Percentiles rank a stretch among this genome's conserved stretches.
Conservation (phyloP, 2,113 vertebrate genomes). For the Callopanchax toddi region DNA sequence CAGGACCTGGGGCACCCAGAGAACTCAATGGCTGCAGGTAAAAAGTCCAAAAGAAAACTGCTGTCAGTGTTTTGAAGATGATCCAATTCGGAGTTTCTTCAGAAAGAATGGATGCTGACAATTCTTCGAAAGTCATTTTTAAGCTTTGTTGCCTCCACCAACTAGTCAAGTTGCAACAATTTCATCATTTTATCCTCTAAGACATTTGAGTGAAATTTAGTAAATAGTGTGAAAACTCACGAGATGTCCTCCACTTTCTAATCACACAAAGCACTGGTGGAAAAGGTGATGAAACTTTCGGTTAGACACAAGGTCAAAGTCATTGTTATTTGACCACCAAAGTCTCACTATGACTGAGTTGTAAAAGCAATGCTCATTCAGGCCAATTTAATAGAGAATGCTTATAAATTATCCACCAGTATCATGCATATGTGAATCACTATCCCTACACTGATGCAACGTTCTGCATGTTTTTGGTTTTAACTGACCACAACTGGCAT, state of each 20-base stretch:
- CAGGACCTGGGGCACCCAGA: conserved; percentile 4
- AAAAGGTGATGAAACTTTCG: background rate
- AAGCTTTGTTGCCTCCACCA: background rate
- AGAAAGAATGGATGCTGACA: background rate
- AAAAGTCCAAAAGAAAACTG: conserved; percentile 1
- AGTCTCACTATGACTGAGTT: too few relatives aligned
- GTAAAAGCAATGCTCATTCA: too few relatives aligned
- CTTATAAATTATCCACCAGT: too few relatives aligned
- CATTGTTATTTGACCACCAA: too few relatives aligned
- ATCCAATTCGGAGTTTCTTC: conserved; percentile 1
- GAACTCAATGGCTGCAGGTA: background rate
- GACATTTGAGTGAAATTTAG: background rate
- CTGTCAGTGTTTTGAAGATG: conserved; percentile 1
- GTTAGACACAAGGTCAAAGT: too few relatives aligned
- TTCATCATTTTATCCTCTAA: background rate
- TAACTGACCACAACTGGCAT: too few relatives aligned
- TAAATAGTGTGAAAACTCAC: background rate
- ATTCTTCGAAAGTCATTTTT: background rate
- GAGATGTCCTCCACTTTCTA: too few relatives aligned
- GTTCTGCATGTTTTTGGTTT: too few relatives aligned
- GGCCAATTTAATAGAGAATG: too few relatives aligned
- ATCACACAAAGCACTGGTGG: background rate
- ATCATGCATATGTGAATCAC: too few relatives aligned
- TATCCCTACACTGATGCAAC: too few relatives aligned
- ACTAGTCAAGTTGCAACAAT: background rate